Evolutionary conservation across 2,888 invertebrate genomes (phyloP).

Genomic region (Tribolium freemani): DNA sequence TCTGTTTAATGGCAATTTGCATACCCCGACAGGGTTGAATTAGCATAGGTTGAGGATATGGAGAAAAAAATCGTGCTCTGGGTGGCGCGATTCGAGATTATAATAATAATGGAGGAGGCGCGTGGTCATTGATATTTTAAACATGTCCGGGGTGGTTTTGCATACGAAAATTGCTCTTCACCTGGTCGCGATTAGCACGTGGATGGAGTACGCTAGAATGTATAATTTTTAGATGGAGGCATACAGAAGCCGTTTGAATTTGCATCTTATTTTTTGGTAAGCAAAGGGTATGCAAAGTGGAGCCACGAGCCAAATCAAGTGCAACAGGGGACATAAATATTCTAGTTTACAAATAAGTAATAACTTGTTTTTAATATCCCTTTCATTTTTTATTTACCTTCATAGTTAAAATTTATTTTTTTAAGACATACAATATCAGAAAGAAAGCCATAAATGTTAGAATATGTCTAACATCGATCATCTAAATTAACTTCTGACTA

Average conservation of each 20-base stretch:
- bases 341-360: too few species aligned
- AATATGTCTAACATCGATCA: too few species aligned
- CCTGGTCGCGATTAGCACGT: slow-evolving; percentile 42
- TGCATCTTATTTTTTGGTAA: neutral
- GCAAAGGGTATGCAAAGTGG: neutral
- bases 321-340: neutral
- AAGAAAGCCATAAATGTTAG: too few species aligned
- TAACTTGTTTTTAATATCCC: too few species aligned
- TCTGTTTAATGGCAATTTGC: slow-evolving; percentile 48
- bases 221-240: slow-evolving; percentile 17
- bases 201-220: slow-evolving; percentile 23
- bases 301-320: neutral
- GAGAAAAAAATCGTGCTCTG: slow-evolving; percentile 39
- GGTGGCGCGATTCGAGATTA: slow-evolving; percentile 37
- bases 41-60: slow-evolving; percentile 53
- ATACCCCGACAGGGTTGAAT: slow-evolving; percentile 52
- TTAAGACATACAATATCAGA: too few species aligned
- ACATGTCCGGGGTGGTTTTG: slow-evolving; percentile 42
- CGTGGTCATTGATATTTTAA: slow-evolving; percentile 51
- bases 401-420: too few species aligned
- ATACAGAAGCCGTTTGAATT: neutral
- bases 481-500: too few species aligned
- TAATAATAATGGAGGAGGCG: slow-evolving; percentile 45
- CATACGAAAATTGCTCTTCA: slow-evolving; percentile 41
- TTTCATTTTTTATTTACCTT: too few species aligned